These are phyloP conservation scores for Phthorimaea operculella DNA, from an alignment of 1,140 invertebrate species.

Conservation along the genomic window DNA sequence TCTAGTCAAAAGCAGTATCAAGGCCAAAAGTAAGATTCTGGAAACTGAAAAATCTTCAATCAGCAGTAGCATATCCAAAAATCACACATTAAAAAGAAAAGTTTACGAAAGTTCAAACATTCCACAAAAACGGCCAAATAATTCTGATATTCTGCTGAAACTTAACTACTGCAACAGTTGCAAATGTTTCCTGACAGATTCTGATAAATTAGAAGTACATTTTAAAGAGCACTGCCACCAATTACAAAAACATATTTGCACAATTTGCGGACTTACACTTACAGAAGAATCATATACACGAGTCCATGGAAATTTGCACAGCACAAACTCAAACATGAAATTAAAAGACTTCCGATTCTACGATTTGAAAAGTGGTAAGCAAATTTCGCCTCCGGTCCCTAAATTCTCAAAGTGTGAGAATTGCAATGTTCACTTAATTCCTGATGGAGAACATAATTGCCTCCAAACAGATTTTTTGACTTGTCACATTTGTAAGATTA, in stretches of 20 bases:
- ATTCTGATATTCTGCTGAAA: conserved; percentile 7
- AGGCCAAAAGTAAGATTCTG: not conserved
- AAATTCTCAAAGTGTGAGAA: conserved; percentile 35
- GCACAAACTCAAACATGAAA: conserved; percentile 20
- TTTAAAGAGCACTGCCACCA: conserved; percentile 21
- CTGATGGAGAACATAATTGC: conserved; percentile 31
- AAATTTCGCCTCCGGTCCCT: conserved; percentile 34
- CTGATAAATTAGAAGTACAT: conserved; percentile 21
- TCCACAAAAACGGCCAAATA: not conserved
- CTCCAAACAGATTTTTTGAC: conserved; percentile 17
- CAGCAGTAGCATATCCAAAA: not conserved
- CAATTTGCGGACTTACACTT: conserved; percentile 39
- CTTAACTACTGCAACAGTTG: conserved; percentile 34
- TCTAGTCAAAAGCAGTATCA: not conserved
- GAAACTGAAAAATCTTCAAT: not conserved
- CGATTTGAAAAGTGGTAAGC: conserved; percentile 24
- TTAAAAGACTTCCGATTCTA: conserved; percentile 39
- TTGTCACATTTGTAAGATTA: conserved; percentile 32
- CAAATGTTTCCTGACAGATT: conserved; percentile 31
- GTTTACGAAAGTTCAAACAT: not conserved
- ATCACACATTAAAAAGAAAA: not conserved
- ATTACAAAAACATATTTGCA: conserved; percentile 26
- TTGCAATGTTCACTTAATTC: conserved; percentile 35
- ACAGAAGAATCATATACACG: conserved; percentile 11
- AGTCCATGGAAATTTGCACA: conserved; percentile 11